A percentile compares a stretch with the other conserved stretches of the same genome.
These are phyloP conservation scores for Drosophila infuscata DNA, from an alignment of 2,888 invertebrate genomes.

Conservation along the genomic window DNA sequence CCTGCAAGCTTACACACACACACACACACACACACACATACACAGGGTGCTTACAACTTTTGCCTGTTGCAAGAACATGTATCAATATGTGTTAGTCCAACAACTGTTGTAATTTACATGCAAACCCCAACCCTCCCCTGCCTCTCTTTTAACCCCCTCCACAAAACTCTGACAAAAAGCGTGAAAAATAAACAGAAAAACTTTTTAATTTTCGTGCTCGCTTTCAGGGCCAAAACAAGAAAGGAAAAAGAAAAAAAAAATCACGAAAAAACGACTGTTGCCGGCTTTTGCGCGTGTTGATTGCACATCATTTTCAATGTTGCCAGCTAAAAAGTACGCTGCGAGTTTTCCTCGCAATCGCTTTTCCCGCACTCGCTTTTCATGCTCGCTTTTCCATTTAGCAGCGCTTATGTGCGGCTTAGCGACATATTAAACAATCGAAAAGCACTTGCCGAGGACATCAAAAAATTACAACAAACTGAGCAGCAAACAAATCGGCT, in stretches of 20 bases:
- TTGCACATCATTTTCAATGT: conserved; percentile 72
- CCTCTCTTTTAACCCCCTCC: not conserved
- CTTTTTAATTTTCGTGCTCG: conserved; percentile 73
- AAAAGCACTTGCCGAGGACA: conserved; percentile 68
- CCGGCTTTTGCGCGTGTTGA: conserved; percentile 49
- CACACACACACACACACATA: not conserved
- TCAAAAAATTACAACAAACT: conserved; percentile 6
- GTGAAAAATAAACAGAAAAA: conserved; percentile 53
- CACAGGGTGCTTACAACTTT: conserved; percentile 45
- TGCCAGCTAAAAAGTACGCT: conserved; percentile 47
- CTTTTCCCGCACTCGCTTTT: not conserved
- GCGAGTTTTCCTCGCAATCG: conserved; percentile 27
- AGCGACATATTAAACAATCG: conserved; percentile 77
- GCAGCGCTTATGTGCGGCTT: conserved; percentile 67
- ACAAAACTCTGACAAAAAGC: not conserved
- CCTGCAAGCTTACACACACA: not conserved
- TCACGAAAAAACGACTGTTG: not conserved
- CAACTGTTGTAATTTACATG: conserved; percentile 73
- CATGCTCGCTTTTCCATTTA: conserved; percentile 56
- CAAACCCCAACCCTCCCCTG: not conserved
- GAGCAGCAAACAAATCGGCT: not conserved
- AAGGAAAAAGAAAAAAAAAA: not conserved
- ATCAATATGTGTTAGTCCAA: conserved; percentile 72
- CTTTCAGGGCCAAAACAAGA: conserved; percentile 62
- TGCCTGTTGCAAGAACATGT: conserved; percentile 49